These are phyloP conservation scores for Liparis tanakae DNA, from an alignment of 2,797 vertebrate genomes.

Conservation along the genomic window DNA sequence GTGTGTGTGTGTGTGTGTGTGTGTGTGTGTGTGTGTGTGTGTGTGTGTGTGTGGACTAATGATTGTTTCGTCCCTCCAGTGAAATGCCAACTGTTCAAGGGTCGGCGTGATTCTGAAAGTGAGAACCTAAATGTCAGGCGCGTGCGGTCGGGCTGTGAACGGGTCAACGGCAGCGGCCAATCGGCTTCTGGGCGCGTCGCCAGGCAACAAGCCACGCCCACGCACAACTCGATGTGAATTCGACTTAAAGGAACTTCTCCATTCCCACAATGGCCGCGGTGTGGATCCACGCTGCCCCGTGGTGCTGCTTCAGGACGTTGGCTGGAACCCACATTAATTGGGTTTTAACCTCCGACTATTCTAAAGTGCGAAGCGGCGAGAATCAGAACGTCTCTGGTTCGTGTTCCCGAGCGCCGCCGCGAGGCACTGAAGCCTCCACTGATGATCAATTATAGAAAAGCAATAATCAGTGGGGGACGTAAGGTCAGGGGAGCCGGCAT, in stretches of 20 bases:
- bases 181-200: constrained; percentile 15
- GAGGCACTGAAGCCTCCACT: constrained; percentile 20
- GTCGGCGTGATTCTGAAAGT: constrained; percentile 66
- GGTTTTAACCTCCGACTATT: constrained; percentile 15
- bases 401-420: constrained; percentile 22
- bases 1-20: too few relatives aligned
- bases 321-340: constrained; percentile 6
- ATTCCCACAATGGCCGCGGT: constrained; percentile 5
- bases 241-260: constrained; percentile 13
- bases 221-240: constrained; percentile 6
- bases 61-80: constrained; percentile 58
- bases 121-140: constrained; percentile 56
- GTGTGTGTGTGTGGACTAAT: constrained; percentile 47
- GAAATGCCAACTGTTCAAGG: constrained; percentile 70
- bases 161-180: constrained; percentile 32
- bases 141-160: constrained; percentile 29
- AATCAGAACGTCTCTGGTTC: constrained; percentile 24
- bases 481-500: constrained; percentile 46
- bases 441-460: constrained; percentile 62
- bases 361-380: constrained; percentile 15
- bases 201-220: constrained; percentile 35
- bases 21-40: constrained; percentile 10
- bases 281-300: neutral
- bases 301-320: neutral
- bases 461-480: constrained; percentile 53